Evolutionary conservation across 2,113 vertebrate genomes (phyloP), one percentile per base, ranked within the genome.

Genomic region (Urocynchramus pylzowi): DNA sequence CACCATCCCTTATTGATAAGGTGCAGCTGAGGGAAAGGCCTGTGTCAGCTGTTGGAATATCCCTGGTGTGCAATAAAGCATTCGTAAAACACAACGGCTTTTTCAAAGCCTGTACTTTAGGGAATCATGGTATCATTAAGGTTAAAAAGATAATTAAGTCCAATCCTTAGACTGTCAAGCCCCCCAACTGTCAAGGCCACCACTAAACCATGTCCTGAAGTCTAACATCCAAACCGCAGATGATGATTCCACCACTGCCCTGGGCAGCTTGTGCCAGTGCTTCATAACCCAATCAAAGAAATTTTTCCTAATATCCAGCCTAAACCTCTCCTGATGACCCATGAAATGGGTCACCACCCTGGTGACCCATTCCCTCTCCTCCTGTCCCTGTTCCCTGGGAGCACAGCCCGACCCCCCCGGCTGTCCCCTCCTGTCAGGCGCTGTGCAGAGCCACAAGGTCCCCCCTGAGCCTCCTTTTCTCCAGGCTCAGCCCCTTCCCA

Each of bases 351-450:
- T n/a, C n/a, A n/a, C n/a, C n/a, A n/a, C n/a, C n/a, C n/a, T n/a
- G n/a, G n/a, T n/a, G n/a, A n/a, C 4, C 18, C 1, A 1, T 59
- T 65, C 1, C 7, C 22, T 73, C 68, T 59, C 5, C 1, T 74
- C 4, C 15, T 44, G 13, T 50, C 18, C 13, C 33, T 37, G 37
- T 44, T 33, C 44, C 27, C 31, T 22, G 27, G 7, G 3, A 64
- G 21, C 16, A 49, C 1, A 57, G 6, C 31, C n/a, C 0, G 0
- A 14, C 5, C 12, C 6, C 11, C 20, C 53, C 0, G 1, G 8
- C 35, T 67, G 31, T 30, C 14, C 44, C 33, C 54, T 61, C 37
- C 71, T 52, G 13, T 2, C 54, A 53, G 54, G 45, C 30, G 28
- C 2, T 79, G 30, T 77, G 57, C 41, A 68, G 71, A 54, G 9